These are phyloP conservation scores for Ypsolopha scabrella DNA, from an alignment of 2,888 invertebrate genomes.

Conservation along the genomic window DNA sequence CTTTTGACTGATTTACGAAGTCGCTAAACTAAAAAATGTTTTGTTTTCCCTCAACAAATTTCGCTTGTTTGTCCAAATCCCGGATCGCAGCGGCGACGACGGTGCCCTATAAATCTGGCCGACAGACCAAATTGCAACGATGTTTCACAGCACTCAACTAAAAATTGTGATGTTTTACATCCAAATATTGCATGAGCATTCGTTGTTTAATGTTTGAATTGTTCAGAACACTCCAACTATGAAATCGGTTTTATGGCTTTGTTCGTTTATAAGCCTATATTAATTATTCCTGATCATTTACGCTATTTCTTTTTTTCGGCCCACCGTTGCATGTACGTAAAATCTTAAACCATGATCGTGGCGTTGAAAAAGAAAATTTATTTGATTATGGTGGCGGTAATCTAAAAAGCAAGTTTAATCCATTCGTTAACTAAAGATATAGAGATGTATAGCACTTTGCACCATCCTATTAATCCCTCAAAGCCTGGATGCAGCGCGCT, in stretches of 20 bases:
- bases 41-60: slow-evolving; percentile 49
- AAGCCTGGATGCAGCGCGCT: slow-evolving; percentile 51
- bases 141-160: slow-evolving; percentile 54
- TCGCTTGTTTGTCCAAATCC: slow-evolving; percentile 60
- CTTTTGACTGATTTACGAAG: slow-evolving; percentile 53
- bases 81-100: slow-evolving; percentile 20
- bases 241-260: slow-evolving; percentile 25
- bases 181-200: slow-evolving; percentile 47
- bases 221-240: slow-evolving; percentile 12
- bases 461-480: slow-evolving; percentile 58
- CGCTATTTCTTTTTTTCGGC: too few relatives aligned
- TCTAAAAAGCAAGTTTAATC: too few relatives aligned
- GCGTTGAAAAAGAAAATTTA: too few relatives aligned
- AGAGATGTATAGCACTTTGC: neutral
- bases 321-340: too few relatives aligned
- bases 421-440: too few relatives aligned
- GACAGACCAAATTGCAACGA: slow-evolving; percentile 61
- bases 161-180: slow-evolving; percentile 55
- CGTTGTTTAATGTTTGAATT: slow-evolving; percentile 36
- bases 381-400: too few relatives aligned
- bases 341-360: too few relatives aligned
- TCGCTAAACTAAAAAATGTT: slow-evolving; percentile 47
- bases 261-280: slow-evolving; percentile 16
- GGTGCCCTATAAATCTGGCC: slow-evolving; percentile 57
- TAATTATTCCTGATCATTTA: too few relatives aligned